Conservation (phyloP, 2,888 invertebrate species). For the Phorcus lineatus region DNA sequence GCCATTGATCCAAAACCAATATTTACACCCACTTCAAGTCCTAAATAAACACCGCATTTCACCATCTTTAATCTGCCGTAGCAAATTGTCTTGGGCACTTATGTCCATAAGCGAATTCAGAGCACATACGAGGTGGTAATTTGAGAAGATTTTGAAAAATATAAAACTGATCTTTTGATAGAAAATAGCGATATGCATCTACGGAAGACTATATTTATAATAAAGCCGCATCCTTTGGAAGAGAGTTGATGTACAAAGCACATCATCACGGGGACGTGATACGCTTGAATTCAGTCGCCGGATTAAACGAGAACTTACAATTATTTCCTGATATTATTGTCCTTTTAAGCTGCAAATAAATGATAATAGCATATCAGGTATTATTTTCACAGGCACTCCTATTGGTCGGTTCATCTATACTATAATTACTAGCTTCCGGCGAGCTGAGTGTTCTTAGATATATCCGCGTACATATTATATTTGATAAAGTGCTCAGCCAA, state of each 20-base stretch:
- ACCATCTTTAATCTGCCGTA: slow-evolving; percentile 2
- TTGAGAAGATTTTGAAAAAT: not conserved
- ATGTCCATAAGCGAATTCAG: not conserved
- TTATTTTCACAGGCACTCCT: not conserved
- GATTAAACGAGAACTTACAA: not conserved
- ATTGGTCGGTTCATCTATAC: no score
- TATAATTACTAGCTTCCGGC: no score
- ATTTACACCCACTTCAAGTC: not conserved
- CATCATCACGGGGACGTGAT: not conserved
- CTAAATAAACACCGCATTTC: slow-evolving; percentile 18
- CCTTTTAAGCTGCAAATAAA: slow-evolving; percentile 12
- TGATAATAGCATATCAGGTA: slow-evolving; percentile 14
- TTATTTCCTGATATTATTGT: not conserved
- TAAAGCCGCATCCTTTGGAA: not conserved
- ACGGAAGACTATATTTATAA: not conserved
- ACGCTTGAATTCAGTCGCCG: no score
- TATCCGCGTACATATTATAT: not conserved
- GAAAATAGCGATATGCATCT: not conserved
- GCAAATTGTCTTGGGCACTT: not conserved
- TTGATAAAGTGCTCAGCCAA: not conserved
- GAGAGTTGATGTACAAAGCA: not conserved
- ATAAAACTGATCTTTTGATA: slow-evolving; percentile 8
- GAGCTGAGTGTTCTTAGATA: no score
- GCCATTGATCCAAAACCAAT: not conserved
- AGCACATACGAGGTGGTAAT: slow-evolving; percentile 4